Evolutionary conservation across 2,797 vertebrate species (phyloP), one percentile per base, ranked within the genome.

Genomic region (Phataginus tetradactyla): DNA sequence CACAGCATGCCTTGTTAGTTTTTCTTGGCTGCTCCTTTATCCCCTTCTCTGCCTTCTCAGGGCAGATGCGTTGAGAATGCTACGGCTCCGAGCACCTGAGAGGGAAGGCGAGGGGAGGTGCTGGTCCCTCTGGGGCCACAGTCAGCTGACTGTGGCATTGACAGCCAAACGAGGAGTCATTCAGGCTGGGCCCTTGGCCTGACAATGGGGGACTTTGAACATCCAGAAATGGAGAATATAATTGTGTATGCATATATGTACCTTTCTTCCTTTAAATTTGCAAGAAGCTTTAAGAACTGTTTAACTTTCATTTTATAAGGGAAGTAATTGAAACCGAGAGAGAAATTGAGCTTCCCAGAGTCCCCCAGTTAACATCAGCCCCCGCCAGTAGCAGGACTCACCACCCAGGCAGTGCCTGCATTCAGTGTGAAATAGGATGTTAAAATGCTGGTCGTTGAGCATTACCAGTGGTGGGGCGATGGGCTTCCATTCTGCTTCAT

Each of bases 111-210:
- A 25, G 15, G 34, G 3, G 7, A 18, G 74, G 32, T 59, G 13
- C 14, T n/a, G 0, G 20, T 63, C 55, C 49, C 21, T 0, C 9
- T 1, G 0, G 6, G 15, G 34, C 15, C 1, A 12, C 0, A 3
- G 21, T 17, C 51, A 1, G 1, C 17, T 14, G 66, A 68, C n/a
- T 18, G 9, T 37, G 45, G 39, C 32, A 3, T 20, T 14, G 7
- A 71, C 78, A 51, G n/a, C 37, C 63, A 49, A 27, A 45, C 3
- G 0, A 55, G 32, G 68, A 12, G 11, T 37, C 39, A 5, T 27
- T 3, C 25, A 7, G 25, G 34, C 63, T 59, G 32, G 59, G 25
- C 37, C 45, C 12, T 0, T 34, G 21, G 20, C 51, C 86, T 27
- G 32, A 64, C 29, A 15, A 5, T 55, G 29, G 27, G 29, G 49